phyloP scores from a whole-genome alignment of 30 jellyfish, hydroid and myxozoan species.

The Hydractinia echinata region DNA sequence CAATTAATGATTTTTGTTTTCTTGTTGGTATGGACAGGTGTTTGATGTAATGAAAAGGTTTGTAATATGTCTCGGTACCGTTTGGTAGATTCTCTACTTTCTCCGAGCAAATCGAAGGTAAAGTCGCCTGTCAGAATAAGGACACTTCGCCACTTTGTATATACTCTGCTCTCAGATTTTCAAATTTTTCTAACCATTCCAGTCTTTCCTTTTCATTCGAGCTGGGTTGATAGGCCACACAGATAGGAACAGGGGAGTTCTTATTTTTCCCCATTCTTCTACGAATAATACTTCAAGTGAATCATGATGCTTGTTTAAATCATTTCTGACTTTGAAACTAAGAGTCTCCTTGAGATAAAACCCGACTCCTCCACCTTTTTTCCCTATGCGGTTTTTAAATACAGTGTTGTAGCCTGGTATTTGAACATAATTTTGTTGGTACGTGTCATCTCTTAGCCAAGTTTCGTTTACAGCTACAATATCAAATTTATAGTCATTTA shows the following conservation, averaged over 20 bases:
- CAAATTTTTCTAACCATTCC: slow-evolving; percentile 18
- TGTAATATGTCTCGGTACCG: slow-evolving; percentile 29
- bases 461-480: slow-evolving; percentile 53
- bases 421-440: slow-evolving; percentile 31
- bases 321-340: slow-evolving; percentile 41
- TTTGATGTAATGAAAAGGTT: slow-evolving; percentile 37
- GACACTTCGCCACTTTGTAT: background rate
- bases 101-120: slow-evolving; percentile 33
- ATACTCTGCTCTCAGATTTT: background rate
- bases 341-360: slow-evolving; percentile 43
- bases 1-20: slow-evolving; percentile 42
- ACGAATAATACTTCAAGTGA: slow-evolving; percentile 47
- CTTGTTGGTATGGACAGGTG: slow-evolving; percentile 34
- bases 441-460: slow-evolving; percentile 54
- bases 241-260: slow-evolving; percentile 47
- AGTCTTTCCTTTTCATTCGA: background rate
- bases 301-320: slow-evolving; percentile 43
- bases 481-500: background rate
- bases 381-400: slow-evolving; percentile 39
- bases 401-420: slow-evolving; percentile 50
- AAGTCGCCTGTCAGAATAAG: slow-evolving; percentile 49
- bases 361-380: slow-evolving; percentile 62
- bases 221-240: slow-evolving; percentile 47
- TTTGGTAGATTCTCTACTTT: slow-evolving; percentile 22
- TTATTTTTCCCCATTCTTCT: slow-evolving; percentile 49